phyloP scores from a whole-genome alignment of 2,797 vertebrate genomes.

The Trematomus bernacchii region DNA sequence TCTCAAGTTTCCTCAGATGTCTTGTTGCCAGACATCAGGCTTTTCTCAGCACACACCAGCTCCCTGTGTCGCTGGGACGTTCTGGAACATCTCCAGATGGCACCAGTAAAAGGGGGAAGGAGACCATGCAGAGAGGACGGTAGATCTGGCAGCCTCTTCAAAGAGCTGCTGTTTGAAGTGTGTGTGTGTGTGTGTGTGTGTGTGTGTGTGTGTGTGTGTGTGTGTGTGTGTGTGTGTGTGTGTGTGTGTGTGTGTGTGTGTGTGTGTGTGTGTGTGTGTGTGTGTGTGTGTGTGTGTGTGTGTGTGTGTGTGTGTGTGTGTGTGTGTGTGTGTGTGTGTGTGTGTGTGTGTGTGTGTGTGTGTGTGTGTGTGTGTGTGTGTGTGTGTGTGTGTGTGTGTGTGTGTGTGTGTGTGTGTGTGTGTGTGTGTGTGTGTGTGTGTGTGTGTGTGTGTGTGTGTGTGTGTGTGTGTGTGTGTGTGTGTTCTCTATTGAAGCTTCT shows the following conservation, averaged over 20 bases:
- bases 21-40: slow-evolving; percentile 51
- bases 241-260: too few relatives aligned
- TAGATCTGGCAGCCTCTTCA: slow-evolving; percentile 73
- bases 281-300: too few relatives aligned
- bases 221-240: too few relatives aligned
- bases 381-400: neutral
- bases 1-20: slow-evolving; percentile 65
- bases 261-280: too few relatives aligned
- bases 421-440: slow-evolving; percentile 5
- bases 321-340: too few relatives aligned
- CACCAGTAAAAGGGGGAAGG: slow-evolving; percentile 62
- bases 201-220: too few relatives aligned
- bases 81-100: slow-evolving; percentile 77
- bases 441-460: too few relatives aligned
- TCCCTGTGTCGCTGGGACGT: slow-evolving; percentile 54
- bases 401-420: slow-evolving; percentile 28
- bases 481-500: slow-evolving; percentile 51
- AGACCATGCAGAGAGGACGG: slow-evolving; percentile 55
- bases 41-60: slow-evolving; percentile 67
- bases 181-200: too few relatives aligned
- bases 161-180: slow-evolving; percentile 62
- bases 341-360: too few relatives aligned
- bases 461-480: slow-evolving; percentile 61
- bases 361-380: too few relatives aligned
- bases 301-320: too few relatives aligned